phyloP scores from a whole-genome alignment of 23 tunicate species.

The Trididemnum miniatum region DNA sequence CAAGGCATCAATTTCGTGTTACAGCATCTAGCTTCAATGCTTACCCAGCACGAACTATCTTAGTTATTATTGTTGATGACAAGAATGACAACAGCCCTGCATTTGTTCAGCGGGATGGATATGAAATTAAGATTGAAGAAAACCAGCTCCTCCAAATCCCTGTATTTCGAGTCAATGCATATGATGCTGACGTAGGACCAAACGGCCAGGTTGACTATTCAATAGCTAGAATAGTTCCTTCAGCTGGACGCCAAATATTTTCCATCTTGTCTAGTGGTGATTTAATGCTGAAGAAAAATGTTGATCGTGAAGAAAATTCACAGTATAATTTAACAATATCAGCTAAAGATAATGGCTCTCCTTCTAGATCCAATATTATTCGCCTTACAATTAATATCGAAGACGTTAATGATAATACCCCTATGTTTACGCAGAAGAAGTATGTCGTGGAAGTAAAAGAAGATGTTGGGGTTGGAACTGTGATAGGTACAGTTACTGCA shows the following conservation, averaged over 20 bases:
- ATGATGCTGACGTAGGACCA: constrained; percentile 58
- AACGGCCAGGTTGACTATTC: constrained; percentile 53
- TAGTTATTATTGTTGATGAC: constrained; percentile 58
- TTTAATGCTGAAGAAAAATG: constrained; percentile 24
- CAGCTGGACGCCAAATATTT: constrained; percentile 15
- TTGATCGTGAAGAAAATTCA: constrained; percentile 56
- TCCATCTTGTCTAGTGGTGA: constrained; percentile 51
- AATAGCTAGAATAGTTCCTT: constrained; percentile 32
- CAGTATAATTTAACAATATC: constrained; percentile 31
- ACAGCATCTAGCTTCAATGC: constrained; percentile 35
- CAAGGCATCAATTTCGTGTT: constrained; percentile 52
- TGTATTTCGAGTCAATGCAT: constrained; percentile 48
- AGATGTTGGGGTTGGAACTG: constrained; percentile 41
- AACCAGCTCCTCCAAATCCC: constrained; percentile 28
- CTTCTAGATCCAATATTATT: constrained; percentile 19
- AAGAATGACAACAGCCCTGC: constrained; percentile 73
- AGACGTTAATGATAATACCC: constrained; percentile 82
- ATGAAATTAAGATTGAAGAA: constrained; percentile 35
- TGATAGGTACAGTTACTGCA: constrained; percentile 58
- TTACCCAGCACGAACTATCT: constrained; percentile 27
- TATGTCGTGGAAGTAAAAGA: constrained; percentile 55
- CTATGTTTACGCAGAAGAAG: constrained; percentile 55
- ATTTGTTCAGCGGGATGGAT: constrained; percentile 53
- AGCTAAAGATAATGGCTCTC: constrained; percentile 63
- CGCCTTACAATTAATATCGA: constrained; percentile 32